Evolutionary conservation across 1,140 invertebrate species (phyloP).

Genomic region (Neodiprion virginianus): DNA sequence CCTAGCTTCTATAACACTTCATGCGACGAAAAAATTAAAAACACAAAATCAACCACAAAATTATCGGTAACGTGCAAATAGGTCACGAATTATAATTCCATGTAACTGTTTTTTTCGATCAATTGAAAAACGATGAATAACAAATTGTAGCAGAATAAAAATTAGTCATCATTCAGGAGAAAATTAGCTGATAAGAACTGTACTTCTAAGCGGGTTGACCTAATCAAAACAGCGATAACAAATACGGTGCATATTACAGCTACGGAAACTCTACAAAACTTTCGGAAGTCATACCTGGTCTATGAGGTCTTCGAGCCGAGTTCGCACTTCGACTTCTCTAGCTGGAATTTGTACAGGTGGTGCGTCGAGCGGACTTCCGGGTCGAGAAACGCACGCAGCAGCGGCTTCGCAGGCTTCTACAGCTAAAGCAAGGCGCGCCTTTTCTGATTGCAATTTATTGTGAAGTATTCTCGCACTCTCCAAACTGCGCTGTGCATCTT

Average conservation of each 20-base stretch:
- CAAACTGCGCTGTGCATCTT: conserved; percentile 74
- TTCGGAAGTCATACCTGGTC: conserved; percentile 76
- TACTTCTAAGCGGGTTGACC: too few relatives aligned
- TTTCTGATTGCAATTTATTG: conserved; percentile 86
- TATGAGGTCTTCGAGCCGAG: conserved; percentile 86
- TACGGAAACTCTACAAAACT: too few relatives aligned
- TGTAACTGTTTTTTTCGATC: background rate
- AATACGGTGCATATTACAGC: too few relatives aligned
- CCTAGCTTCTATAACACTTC: too few relatives aligned
- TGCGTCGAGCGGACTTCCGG: conserved; percentile 85
- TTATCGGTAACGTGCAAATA: too few relatives aligned
- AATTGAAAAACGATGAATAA: conserved; percentile 15
- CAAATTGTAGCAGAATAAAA: too few relatives aligned
- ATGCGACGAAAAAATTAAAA: background rate
- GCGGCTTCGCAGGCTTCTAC: conserved; percentile 92
- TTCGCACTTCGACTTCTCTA: conserved; percentile 82
- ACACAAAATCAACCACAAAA: background rate
- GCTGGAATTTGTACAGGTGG: conserved; percentile 82
- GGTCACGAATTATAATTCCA: background rate
- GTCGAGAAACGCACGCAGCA: conserved; percentile 88
- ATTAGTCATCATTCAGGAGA: too few relatives aligned
- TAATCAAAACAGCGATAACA: too few relatives aligned
- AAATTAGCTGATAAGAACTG: too few relatives aligned
- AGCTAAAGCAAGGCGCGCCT: conserved; percentile 82
- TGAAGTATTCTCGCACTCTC: conserved; percentile 80